Percentiles rank a stretch among this genome's conserved stretches.
Evolutionary conservation across 2,113 vertebrate species (phyloP).

Genomic region (Choloepus hoffmanni): DNA sequence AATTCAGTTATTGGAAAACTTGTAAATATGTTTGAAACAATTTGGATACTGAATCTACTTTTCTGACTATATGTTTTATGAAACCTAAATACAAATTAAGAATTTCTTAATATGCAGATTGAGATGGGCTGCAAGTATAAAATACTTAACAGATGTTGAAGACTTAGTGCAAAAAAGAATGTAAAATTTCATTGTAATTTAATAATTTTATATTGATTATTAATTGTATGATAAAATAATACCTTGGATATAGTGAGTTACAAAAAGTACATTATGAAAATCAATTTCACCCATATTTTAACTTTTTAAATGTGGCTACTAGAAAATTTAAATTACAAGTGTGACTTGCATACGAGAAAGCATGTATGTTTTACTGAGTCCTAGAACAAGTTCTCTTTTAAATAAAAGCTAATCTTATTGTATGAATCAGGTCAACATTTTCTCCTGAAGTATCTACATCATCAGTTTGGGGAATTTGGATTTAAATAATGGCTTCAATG

Average conservation of each 20-base stretch:
- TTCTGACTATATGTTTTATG: conserved; percentile 60
- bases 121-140: not conserved
- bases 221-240: not conserved
- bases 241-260: not conserved
- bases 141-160: not conserved
- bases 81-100: conserved; percentile 55
- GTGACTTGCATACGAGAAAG: not conserved
- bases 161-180: not conserved
- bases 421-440: not conserved
- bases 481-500: not conserved
- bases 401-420: not conserved
- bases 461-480: not conserved
- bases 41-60: conserved; percentile 31
- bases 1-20: conserved; percentile 39
- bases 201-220: not conserved
- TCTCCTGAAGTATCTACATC: not conserved
- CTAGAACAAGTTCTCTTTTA: not conserved
- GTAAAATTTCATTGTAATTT: not conserved
- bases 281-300: not conserved
- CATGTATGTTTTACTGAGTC: not conserved
- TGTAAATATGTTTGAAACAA: conserved; percentile 39
- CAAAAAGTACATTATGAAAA: not conserved
- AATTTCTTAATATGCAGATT: not conserved
- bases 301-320: not conserved
- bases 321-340: not conserved